Percentiles rank a stretch among this genome's conserved stretches.
Evolutionary conservation across 2,797 vertebrate genomes (phyloP).

Genomic region (Rousettus madagascariensis): DNA sequence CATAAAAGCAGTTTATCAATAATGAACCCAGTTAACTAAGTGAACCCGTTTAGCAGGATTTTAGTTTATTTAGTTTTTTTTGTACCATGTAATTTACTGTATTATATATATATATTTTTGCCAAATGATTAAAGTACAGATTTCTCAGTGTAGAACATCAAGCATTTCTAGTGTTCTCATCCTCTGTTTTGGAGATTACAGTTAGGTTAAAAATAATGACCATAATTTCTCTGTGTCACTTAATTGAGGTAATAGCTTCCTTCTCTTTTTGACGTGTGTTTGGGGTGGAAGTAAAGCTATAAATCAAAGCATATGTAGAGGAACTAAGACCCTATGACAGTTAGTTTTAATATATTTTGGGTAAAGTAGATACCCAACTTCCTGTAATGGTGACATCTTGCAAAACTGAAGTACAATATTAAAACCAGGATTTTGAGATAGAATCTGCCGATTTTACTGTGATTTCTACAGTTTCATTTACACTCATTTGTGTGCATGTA

Average conservation of each 20-base stretch:
- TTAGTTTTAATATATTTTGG: not conserved
- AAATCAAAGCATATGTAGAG: not conserved
- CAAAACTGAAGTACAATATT: not conserved
- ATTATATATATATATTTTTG: no score
- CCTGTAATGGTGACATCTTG: not conserved
- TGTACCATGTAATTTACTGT: not conserved
- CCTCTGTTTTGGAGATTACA: slow-evolving; percentile 2
- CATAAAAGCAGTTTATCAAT: not conserved
- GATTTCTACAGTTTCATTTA: slow-evolving; percentile 1
- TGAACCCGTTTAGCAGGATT: not conserved
- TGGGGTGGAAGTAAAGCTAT: not conserved
- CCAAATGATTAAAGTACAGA: not conserved
- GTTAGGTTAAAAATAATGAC: slow-evolving; percentile 6
- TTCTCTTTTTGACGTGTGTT: not conserved
- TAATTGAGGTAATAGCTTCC: not conserved
- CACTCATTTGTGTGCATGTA: not conserved
- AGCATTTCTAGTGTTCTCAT: not conserved
- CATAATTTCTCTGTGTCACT: not conserved
- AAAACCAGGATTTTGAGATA: not conserved
- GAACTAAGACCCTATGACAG: not conserved
- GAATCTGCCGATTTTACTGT: not conserved
- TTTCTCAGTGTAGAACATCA: not conserved
- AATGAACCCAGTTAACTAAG: not conserved
- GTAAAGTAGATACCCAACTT: slow-evolving; percentile 4
- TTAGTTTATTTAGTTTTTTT: slow-evolving; percentile 3